phyloP scores from a whole-genome alignment of 2,797 vertebrate species.

The Rhinella marina region DNA sequence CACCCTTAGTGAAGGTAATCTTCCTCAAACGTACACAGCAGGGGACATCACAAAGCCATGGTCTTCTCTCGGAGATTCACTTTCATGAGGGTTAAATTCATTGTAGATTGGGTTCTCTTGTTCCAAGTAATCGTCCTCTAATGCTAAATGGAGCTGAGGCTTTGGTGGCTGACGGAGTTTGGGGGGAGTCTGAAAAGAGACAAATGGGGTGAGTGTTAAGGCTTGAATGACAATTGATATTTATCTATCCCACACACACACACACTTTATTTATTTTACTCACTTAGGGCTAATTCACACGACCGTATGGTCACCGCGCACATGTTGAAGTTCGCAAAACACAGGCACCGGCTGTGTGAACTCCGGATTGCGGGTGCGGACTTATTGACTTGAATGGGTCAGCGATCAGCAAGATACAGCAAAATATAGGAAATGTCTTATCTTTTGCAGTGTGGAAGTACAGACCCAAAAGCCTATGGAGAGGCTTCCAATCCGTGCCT shows the following conservation, averaged over 20 bases:
- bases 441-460: no score
- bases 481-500: no score
- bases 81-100: conserved; percentile 59
- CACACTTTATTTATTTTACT: no score
- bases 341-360: no score
- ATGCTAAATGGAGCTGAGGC: conserved; percentile 56
- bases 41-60: conserved; percentile 73
- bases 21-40: conserved; percentile 70
- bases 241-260: neutral
- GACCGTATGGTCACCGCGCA: no score
- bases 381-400: no score
- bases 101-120: conserved; percentile 74
- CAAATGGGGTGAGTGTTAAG: neutral
- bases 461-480: no score
- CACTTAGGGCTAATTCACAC: no score
- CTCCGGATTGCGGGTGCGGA: no score
- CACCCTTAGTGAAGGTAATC: neutral
- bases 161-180: conserved; percentile 68
- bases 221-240: neutral
- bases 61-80: conserved; percentile 62
- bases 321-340: no score
- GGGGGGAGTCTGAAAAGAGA: conserved; percentile 64
- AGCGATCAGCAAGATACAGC: no score
- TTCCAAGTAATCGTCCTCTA: conserved; percentile 69
- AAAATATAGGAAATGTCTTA: no score